Evolutionary conservation across 2,797 vertebrate species (phyloP).

Genomic region (Acipenser oxyrinchus): DNA sequence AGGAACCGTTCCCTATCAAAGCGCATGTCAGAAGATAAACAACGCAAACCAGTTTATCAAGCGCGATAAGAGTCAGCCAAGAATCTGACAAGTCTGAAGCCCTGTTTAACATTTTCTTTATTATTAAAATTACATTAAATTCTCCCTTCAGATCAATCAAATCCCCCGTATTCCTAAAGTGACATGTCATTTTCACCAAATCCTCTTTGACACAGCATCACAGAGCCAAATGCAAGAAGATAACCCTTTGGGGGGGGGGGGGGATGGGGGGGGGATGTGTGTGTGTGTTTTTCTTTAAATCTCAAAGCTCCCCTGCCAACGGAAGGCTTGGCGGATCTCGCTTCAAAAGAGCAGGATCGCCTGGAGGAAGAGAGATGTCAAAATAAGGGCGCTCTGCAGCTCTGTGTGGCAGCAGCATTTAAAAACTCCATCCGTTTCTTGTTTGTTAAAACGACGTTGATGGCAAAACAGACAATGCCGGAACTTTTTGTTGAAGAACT

Average conservation of each 20-base stretch:
- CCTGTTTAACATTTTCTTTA: no score
- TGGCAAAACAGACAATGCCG: neutral
- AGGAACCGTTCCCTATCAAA: no score
- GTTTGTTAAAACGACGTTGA: slow-evolving; percentile 18
- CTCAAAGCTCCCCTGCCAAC: slow-evolving; percentile 39
- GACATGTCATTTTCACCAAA: slow-evolving; percentile 55
- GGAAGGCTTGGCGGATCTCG: slow-evolving; percentile 44
- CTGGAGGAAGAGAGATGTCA: slow-evolving; percentile 43
- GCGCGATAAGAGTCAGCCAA: no score
- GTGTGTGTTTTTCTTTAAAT: no score
- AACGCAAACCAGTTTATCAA: no score
- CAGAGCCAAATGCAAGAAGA: slow-evolving; percentile 53
- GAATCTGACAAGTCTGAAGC: no score
- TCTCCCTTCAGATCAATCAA: slow-evolving; percentile 18
- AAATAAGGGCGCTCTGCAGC: slow-evolving; percentile 41
- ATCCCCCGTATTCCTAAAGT: slow-evolving; percentile 5
- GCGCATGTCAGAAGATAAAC: no score
- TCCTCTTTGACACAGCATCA: slow-evolving; percentile 65
- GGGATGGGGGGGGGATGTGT: no score
- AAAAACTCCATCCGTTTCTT: slow-evolving; percentile 43
- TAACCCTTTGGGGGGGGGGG: slow-evolving; percentile 48
- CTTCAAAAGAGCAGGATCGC: slow-evolving; percentile 38
- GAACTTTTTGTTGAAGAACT: slow-evolving; percentile 21
- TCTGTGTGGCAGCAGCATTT: slow-evolving; percentile 54
- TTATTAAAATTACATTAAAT: slow-evolving; percentile 23